These are phyloP conservation scores for Caloenas nicobarica DNA, from an alignment of 2,113 vertebrate genomes.

Conservation along the genomic window DNA sequence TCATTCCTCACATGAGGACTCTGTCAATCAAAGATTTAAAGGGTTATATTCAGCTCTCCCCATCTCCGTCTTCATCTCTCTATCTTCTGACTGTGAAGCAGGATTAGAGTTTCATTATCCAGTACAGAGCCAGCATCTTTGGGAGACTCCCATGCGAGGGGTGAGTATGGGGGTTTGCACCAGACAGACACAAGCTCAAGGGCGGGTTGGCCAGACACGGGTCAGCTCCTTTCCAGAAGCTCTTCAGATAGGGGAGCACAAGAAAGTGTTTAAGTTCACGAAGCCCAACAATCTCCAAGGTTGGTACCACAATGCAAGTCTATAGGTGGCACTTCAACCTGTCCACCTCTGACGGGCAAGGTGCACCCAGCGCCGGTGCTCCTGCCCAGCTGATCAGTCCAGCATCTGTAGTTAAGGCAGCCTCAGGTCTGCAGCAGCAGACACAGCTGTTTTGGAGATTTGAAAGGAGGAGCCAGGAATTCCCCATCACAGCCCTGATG, in stretches of 20 bases:
- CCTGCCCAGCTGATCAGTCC: neutral
- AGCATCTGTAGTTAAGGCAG: neutral
- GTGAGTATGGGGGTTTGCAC: neutral
- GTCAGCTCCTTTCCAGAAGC: neutral
- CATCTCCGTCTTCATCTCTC: neutral
- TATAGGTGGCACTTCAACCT: neutral
- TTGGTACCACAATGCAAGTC: neutral
- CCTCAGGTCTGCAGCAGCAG: neutral
- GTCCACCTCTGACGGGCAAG: neutral
- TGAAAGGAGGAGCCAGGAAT: constrained; percentile 48
- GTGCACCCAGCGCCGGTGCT: neutral
- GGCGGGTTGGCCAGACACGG: neutral
- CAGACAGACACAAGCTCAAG: neutral
- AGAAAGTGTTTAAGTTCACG: neutral
- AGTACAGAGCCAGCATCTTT: neutral
- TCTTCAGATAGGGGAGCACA: neutral
- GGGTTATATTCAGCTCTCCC: neutral
- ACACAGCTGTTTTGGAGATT: constrained; percentile 35
- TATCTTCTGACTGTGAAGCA: neutral
- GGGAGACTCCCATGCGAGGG: neutral
- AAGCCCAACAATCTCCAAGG: neutral
- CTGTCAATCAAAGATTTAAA: neutral
- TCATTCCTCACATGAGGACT: neutral
- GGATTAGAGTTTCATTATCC: neutral
- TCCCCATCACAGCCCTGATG: constrained; percentile 42